Evolutionary conservation across 2,797 vertebrate genomes (phyloP).

Genomic region (Cynopterus sphinx): DNA sequence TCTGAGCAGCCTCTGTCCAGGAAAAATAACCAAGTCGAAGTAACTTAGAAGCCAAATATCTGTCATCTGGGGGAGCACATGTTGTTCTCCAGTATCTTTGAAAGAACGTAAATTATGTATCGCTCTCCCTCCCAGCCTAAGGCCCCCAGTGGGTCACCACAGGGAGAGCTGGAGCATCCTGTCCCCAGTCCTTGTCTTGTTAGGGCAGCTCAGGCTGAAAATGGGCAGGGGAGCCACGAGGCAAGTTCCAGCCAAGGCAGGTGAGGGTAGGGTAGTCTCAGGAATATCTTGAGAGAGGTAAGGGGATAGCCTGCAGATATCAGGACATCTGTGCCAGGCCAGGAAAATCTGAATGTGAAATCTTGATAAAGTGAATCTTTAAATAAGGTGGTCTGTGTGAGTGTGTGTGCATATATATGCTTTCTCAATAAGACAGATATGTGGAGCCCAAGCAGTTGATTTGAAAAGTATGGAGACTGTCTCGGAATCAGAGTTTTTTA

Average conservation of each 20-base stretch:
- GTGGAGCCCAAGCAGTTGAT: fast-evolving
- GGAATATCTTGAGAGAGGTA: background rate
- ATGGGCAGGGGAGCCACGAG: too few relatives aligned
- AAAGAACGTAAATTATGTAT: background rate
- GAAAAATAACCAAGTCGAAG: background rate
- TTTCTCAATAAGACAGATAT: background rate
- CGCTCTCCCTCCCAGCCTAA: background rate
- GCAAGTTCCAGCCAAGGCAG: background rate
- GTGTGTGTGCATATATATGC: fast-evolving
- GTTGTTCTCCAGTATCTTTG: background rate
- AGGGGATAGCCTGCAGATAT: fast-evolving
- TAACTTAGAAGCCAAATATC: background rate
- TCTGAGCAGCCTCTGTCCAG: background rate
- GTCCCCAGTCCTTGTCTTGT: background rate
- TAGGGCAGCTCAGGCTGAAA: too few relatives aligned
- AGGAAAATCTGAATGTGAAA: background rate
- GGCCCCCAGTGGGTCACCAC: background rate
- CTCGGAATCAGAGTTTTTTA: background rate
- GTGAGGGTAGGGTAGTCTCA: background rate
- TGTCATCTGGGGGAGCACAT: fast-evolving
- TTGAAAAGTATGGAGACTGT: background rate
- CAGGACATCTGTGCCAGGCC: background rate
- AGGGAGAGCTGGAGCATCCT: fast-evolving
- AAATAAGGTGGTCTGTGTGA: too few relatives aligned
- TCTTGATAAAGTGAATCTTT: background rate